Conservation (phyloP, 2,888 invertebrate species). For the Nemotelus pantherinus region DNA sequence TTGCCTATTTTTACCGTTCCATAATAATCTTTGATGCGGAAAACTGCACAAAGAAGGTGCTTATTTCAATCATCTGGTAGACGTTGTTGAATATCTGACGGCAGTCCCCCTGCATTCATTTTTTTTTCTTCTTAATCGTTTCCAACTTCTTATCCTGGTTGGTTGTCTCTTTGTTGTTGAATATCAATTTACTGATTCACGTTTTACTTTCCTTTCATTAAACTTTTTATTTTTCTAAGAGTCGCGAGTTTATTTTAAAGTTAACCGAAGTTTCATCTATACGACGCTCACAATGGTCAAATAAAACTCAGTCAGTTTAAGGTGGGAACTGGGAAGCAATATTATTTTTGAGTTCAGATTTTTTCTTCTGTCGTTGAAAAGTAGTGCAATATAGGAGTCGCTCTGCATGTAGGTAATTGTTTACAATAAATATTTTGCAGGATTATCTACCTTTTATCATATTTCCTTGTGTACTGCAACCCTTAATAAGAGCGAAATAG, state of each 20-base stretch:
- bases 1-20: slow-evolving; percentile 17
- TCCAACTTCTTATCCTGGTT: slow-evolving; percentile 4
- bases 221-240: slow-evolving; percentile 21
- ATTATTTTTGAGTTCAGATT: too few species aligned
- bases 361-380: too few species aligned
- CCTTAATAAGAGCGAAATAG: too few species aligned
- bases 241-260: slow-evolving; percentile 18
- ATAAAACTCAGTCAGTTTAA: too few species aligned
- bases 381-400: too few species aligned
- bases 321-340: too few species aligned
- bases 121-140: background rate
- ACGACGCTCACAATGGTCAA: too few species aligned
- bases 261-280: slow-evolving; percentile 10
- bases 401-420: too few species aligned
- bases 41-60: slow-evolving; percentile 23
- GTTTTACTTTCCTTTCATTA: slow-evolving; percentile 24
- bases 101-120: background rate
- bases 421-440: too few species aligned
- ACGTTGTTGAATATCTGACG: background rate
- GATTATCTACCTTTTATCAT: too few species aligned
- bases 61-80: slow-evolving; percentile 17
- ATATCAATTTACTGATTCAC: slow-evolving; percentile 34
- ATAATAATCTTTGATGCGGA: slow-evolving; percentile 17
- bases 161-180: slow-evolving; percentile 3
- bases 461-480: too few species aligned